Evolutionary conservation across 2,888 invertebrate species (phyloP).

Genomic region (Ochropacha duplaris): DNA sequence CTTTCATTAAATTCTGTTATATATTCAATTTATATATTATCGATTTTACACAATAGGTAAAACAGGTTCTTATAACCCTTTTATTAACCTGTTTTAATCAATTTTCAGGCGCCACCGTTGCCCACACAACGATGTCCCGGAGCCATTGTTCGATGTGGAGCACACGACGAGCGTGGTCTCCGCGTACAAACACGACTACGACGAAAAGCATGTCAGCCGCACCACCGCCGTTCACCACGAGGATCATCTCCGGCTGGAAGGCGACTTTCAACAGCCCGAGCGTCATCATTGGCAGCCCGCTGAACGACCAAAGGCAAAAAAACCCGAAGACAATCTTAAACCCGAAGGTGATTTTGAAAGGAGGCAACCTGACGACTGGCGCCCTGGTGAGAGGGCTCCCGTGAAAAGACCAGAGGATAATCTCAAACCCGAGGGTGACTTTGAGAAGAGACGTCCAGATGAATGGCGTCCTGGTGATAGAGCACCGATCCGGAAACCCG

Average conservation of each 20-base stretch:
- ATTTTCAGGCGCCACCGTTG: slow-evolving; percentile 90
- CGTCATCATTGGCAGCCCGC: slow-evolving; percentile 78
- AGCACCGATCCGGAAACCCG: slow-evolving; percentile 70
- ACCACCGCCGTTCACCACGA: slow-evolving; percentile 84
- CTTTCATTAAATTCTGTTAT: not conserved
- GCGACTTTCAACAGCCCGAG: slow-evolving; percentile 84
- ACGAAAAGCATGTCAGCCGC: slow-evolving; percentile 85
- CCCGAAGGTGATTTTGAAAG: slow-evolving; percentile 81
- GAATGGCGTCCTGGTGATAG: slow-evolving; percentile 59
- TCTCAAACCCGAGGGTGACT: slow-evolving; percentile 79
- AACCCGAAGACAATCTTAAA: slow-evolving; percentile 83
- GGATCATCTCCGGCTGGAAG: slow-evolving; percentile 88
- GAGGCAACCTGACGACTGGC: slow-evolving; percentile 67
- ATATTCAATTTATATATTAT: not conserved
- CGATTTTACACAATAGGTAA: no score
- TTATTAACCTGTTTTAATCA: not conserved
- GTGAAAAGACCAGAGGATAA: slow-evolving; percentile 77
- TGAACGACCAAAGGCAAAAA: slow-evolving; percentile 82
- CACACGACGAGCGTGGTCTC: slow-evolving; percentile 82
- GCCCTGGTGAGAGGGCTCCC: slow-evolving; percentile 74
- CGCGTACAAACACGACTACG: slow-evolving; percentile 86
- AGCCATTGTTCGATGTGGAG: slow-evolving; percentile 83
- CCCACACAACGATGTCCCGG: slow-evolving; percentile 87
- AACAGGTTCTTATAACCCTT: no score
- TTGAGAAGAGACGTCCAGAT: slow-evolving; percentile 56